phyloP scores from a whole-genome alignment of 2,113 vertebrate genomes.

The Acinonyx jubatus region DNA sequence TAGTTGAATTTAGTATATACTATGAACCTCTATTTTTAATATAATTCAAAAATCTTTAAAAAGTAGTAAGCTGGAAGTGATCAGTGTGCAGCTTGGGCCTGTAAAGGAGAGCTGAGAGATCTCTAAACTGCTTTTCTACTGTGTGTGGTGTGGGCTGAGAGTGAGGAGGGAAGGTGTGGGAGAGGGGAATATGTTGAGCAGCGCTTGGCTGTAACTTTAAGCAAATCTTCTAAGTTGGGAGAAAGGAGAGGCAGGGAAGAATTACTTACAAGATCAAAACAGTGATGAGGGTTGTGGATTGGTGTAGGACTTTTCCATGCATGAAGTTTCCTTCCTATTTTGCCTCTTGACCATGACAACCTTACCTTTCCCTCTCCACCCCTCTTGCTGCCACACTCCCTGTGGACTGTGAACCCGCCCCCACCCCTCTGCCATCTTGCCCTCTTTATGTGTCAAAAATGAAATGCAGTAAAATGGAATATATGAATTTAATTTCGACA shows the following conservation, averaged over 20 bases:
- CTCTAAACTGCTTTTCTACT: not conserved
- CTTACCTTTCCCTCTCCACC: not conserved
- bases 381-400: not conserved
- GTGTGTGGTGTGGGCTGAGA: not conserved
- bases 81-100: not conserved
- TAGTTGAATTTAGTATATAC: slow-evolving; percentile 70
- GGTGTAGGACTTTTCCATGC: not conserved
- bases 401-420: fast-evolving
- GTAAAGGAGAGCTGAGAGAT: not conserved
- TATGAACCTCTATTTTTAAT: slow-evolving; percentile 55
- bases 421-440: not conserved
- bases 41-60: slow-evolving; percentile 15
- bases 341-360: no score
- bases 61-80: not conserved
- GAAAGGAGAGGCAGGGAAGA: not conserved
- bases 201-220: not conserved
- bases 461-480: not conserved
- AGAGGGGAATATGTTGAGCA: not conserved
- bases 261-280: not conserved
- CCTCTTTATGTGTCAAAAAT: not conserved
- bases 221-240: not conserved
- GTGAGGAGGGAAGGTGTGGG: not conserved
- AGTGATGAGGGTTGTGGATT: not conserved
- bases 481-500: not conserved
- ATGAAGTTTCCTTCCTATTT: not conserved